Evolutionary conservation across 2,888 invertebrate genomes (phyloP), one percentile per base, ranked within the genome.

Genomic region (Melitaea athalia): DNA sequence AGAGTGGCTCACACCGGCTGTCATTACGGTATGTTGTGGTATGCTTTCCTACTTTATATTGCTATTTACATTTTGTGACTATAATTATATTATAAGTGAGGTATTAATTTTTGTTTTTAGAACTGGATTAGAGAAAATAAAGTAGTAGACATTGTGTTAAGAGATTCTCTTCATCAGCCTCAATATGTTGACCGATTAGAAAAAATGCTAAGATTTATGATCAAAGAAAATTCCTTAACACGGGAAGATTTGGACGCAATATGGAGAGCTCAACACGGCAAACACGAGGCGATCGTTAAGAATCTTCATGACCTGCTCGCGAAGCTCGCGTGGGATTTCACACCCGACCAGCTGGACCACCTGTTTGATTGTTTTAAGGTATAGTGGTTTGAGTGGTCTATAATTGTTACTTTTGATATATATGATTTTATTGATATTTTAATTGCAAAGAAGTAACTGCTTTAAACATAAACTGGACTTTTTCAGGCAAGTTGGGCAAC

Each of bases 241-340:
- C 92, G 97, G 63, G 96, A 96, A 76, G 99, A 99, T 87, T 93
- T 99, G 77, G 99, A 99, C 84, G 97, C 97, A 14, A 96, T 99
- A 73, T 99, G 99, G 99, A 97, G 97, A 66, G 99, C 99, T 5
- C 99, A 99, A 91, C 97, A 97, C 70, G 99, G 98, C 15, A 99
- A 99, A 89, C 99, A 99, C 86, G 99, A 99, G 87, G 99, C 99
- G 10, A 99, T 99, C 78, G 99, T 99, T 10, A 99, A 98, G 88
- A 99, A 99, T 85, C 96, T 99, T 53, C 99, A 99, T 84, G 99
- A 99, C 85, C 92, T 99, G 75, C 88, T 99, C 69, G 98, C 99
- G 11, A 99, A 99, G 89, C 93, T 99, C 63, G 99, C 99, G 0
- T 99, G 99, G 99, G 99, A 99, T 87, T 99, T 99, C 86, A 97